Base-by-base conservation (phyloP, 2,113 vertebrate species). In the Morone saxatilis region DNA sequence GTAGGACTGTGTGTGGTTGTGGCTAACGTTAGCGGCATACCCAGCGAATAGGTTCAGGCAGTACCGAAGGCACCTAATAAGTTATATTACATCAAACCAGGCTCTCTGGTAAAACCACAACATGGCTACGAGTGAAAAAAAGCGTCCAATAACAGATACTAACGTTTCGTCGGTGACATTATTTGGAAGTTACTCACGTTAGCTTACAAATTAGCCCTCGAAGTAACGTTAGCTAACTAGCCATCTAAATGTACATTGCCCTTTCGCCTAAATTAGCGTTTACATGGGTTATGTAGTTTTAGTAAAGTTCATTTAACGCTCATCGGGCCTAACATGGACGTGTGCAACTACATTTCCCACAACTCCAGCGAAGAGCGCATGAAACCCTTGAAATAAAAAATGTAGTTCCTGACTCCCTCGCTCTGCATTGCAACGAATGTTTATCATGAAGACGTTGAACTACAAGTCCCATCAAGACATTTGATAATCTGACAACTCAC, bases 401-500 rank as follows among this genome's bases (percentile, higher is more conserved):
- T 93, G 94, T 93, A 94, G 94, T 95, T 81, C 61, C 4, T 6
- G 9, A 4, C 1, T 2, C 3, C 4, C 8, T 41, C 41, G 8
- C 0, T n/a, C 12, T 41, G 2, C 0, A 5, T 61, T 20, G 10
- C 1, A 14, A 43, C 8, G 1, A 0, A 38, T 0, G 2, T 0
- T 0, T 10, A 20, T 1, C 3, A 43, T 4, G 7, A 4, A 10
- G 0, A 1, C 6, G 0, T 1, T 7, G 22, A 89, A 96, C 96
- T 96, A 95, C 95, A 95, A 90, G 19, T 67, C 77, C 95, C 94
- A 89, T 62, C 43, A 76, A 38, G 10, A 2, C 61, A 5, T 48
- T 12, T 0, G 7, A 25, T 22, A 83, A 89, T 20, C 45, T 94
- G 95, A 96, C 95, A 96, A 95, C 96, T 96, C 96, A 96, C 93